Conservation (phyloP, 2,888 invertebrate genomes). For the Bimastos eiseni region DNA sequence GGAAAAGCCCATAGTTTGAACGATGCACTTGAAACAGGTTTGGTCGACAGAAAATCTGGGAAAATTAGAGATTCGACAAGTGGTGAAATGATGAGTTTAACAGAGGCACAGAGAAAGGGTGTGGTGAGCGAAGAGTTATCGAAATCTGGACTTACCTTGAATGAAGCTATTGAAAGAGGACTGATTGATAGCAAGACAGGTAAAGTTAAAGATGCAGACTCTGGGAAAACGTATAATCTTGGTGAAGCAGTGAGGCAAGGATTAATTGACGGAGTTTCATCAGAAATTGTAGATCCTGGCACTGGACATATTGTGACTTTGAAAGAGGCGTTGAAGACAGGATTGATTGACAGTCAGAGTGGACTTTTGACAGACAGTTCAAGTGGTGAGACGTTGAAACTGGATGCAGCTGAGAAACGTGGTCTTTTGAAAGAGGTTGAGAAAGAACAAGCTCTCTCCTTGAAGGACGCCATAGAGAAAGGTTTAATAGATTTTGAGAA, state of each 20-base stretch:
- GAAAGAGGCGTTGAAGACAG: constrained; percentile 48
- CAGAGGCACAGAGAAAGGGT: constrained; percentile 46
- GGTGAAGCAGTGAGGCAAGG: constrained; percentile 67
- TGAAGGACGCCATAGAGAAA: constrained; percentile 23
- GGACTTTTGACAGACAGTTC: not conserved
- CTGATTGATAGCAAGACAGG: constrained; percentile 51
- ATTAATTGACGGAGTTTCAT: constrained; percentile 76
- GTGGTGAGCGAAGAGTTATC: constrained; percentile 71
- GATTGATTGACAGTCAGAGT: constrained; percentile 33
- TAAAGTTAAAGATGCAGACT: constrained; percentile 76
- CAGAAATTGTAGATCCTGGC: constrained; percentile 33
- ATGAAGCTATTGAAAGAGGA: constrained; percentile 7
- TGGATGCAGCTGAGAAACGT: not conserved
- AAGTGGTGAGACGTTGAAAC: not conserved
- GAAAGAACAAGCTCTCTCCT: not conserved
- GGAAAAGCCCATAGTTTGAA: constrained; percentile 65
- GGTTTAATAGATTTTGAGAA: not conserved
- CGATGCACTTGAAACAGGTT: constrained; percentile 65
- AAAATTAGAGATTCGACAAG: constrained; percentile 53
- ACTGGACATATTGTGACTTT: constrained; percentile 48
- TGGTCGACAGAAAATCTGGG: constrained; percentile 64
- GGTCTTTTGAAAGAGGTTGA: not conserved
- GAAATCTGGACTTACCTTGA: constrained; percentile 69
- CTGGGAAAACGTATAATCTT: constrained; percentile 64
- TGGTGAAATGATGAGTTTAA: constrained; percentile 65